Percentiles rank a stretch among this genome's conserved stretches.
These are phyloP conservation scores for Megastigmus dorsalis DNA, from an alignment of 2,888 invertebrate genomes.

Conservation along the genomic window DNA sequence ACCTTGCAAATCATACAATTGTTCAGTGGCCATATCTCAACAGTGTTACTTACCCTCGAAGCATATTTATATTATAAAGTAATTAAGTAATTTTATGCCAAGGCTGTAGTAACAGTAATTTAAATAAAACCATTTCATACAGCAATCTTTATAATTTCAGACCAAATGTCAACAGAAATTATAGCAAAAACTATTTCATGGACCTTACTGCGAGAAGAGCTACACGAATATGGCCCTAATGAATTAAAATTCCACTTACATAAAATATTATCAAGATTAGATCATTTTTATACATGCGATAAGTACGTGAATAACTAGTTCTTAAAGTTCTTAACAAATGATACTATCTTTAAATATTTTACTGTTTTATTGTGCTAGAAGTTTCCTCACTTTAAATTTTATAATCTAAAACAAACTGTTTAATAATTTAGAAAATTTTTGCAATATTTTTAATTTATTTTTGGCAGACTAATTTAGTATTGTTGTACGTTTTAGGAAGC, in stretches of 20 bases:
- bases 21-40: conserved; percentile 94
- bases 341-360: too few relatives aligned
- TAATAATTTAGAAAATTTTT: too few relatives aligned
- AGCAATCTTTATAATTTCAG: background rate
- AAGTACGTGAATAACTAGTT: conserved; percentile 5
- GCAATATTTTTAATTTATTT: too few relatives aligned
- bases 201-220: conserved; percentile 60
- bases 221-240: conserved; percentile 58
- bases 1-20: conserved; percentile 88
- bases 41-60: conserved; percentile 59
- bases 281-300: conserved; percentile 25
- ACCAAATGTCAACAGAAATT: conserved; percentile 16
- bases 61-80: conserved; percentile 54
- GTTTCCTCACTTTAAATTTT: too few relatives aligned
- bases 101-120: too few relatives aligned
- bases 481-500: too few relatives aligned
- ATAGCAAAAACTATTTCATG: conserved; percentile 59
- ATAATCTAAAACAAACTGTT: too few relatives aligned
- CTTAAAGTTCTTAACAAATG: too few relatives aligned
- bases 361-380: too few relatives aligned
- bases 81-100: conserved; percentile 27
- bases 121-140: too few relatives aligned
- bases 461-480: too few relatives aligned
- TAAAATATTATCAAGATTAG: conserved; percentile 13
- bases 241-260: conserved; percentile 65